A percentile compares a stretch with the other conserved stretches of the same genome.
Evolutionary conservation across 2,113 vertebrate genomes (phyloP).

Genomic region (Anolis carolinensis): DNA sequence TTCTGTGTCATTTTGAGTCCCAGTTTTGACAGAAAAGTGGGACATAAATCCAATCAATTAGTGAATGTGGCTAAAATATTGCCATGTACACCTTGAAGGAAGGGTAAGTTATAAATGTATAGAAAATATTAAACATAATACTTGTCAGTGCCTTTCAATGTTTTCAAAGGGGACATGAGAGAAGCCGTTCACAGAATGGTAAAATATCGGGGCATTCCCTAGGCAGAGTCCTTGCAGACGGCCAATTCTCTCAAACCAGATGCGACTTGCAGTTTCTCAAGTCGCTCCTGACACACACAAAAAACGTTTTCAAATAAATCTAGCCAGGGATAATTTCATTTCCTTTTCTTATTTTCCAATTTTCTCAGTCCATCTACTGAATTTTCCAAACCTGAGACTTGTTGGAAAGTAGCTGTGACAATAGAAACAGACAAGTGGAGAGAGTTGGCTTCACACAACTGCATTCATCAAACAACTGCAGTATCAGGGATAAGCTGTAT

Average conservation of each 20-base stretch:
- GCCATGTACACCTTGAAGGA: background rate
- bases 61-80: background rate
- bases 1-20: too few relatives aligned
- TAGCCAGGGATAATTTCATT: background rate
- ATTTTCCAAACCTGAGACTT: background rate
- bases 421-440: background rate
- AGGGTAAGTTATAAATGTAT: background rate
- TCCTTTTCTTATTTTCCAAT: background rate
- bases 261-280: too few relatives aligned
- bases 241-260: too few relatives aligned
- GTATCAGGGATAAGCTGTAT: background rate
- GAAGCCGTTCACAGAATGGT: too few relatives aligned
- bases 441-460: background rate
- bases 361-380: background rate
- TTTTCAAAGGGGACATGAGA: too few relatives aligned
- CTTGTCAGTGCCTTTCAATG: background rate
- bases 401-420: background rate
- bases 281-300: too few relatives aligned
- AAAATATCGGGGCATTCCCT: too few relatives aligned
- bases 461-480: background rate
- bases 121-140: constrained; percentile 1
- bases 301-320: background rate
- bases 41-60: too few relatives aligned
- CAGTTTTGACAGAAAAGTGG: too few relatives aligned
- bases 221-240: too few relatives aligned